Conservation (phyloP, 2,113 vertebrate genomes). For the Silurus meridionalis region DNA sequence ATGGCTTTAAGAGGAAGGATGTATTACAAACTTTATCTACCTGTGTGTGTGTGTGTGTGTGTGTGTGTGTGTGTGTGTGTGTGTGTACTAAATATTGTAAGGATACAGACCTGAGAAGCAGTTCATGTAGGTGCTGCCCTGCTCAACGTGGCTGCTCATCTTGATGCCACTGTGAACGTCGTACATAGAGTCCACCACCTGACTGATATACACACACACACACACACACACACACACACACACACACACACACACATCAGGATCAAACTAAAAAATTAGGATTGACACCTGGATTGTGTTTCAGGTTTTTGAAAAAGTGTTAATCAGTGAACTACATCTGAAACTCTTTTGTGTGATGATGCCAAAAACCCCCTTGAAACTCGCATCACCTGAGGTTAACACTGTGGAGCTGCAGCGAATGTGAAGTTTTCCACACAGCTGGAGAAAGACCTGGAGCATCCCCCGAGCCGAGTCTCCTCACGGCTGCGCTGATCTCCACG, state of each 20-base stretch:
- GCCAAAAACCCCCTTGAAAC: background rate
- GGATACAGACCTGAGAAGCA: conserved; percentile 83
- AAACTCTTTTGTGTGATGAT: background rate
- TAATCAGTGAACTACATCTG: background rate
- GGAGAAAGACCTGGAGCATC: conserved; percentile 66
- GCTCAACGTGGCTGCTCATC: conserved; percentile 79
- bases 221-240: background rate
- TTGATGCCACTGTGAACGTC: conserved; percentile 83
- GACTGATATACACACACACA: conserved; percentile 63
- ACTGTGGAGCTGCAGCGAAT: conserved; percentile 76
- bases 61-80: background rate
- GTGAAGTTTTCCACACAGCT: conserved; percentile 63
- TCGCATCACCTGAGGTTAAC: conserved; percentile 82
- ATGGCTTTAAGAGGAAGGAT: no score
- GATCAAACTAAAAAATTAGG: background rate
- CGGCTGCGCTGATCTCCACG: conserved; percentile 78
- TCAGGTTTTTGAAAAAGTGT: background rate
- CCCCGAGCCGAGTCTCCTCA: conserved; percentile 71
- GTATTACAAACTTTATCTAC: no score
- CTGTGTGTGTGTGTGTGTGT: background rate
- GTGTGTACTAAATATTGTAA: background rate
- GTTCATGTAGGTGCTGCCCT: conserved; percentile 87
- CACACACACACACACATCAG: background rate
- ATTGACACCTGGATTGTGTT: background rate
- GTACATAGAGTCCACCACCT: conserved; percentile 88